These are phyloP conservation scores for Mus musculus DNA, from an alignment of 2,113 vertebrate species.

Conservation along the genomic window GRCm39 chr6:54250001-54250500, in stretches of 20 bases:
- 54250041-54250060: constrained; percentile 98
- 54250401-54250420: not conserved
- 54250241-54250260: not conserved
- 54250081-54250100: constrained; percentile 93
- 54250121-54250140: constrained; percentile 99
- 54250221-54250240: not conserved
- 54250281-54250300: not conserved
- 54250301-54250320: not conserved
- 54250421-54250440: not conserved
- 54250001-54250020: constrained; percentile 92
- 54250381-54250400: not conserved
- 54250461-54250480: not conserved
- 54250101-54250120: constrained; percentile 97
- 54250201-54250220: not conserved
- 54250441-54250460: constrained; percentile 46
- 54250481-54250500: not conserved
- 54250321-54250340: not conserved
- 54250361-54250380: not conserved
- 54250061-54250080: constrained; percentile 95
- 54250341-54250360: not conserved
- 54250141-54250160: constrained; percentile 76
- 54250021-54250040: constrained; percentile 97
- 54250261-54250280: not conserved
- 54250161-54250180: not conserved
- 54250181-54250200: not conserved